Percentiles rank a stretch among this genome's conserved stretches.
These are phyloP conservation scores for Cheilinus undulatus DNA, from an alignment of 2,113 vertebrate species.

Conservation along the genomic window DNA sequence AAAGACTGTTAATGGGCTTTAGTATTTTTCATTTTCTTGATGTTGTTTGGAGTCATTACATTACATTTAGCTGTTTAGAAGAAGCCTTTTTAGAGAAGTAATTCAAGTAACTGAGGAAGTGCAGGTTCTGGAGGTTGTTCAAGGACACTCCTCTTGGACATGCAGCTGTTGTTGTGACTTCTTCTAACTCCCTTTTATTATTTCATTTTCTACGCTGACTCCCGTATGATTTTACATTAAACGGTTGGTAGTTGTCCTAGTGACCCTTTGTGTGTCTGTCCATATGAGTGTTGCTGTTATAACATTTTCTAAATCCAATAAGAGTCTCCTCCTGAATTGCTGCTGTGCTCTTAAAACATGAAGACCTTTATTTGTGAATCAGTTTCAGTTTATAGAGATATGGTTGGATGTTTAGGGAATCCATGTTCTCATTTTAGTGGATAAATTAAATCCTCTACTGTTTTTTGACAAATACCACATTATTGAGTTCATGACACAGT, in stretches of 20 bases:
- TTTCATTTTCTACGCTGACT: background rate
- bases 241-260: background rate
- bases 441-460: too few relatives aligned
- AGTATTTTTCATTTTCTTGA: constrained; percentile 62
- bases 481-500: too few relatives aligned
- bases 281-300: background rate
- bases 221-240: background rate
- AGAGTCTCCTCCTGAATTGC: too few relatives aligned
- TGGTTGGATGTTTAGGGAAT: background rate
- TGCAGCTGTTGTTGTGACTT: background rate
- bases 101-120: constrained; percentile 15
- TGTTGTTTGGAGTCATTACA: constrained; percentile 59
- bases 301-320: background rate
- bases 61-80: constrained; percentile 49
- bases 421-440: background rate
- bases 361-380: background rate
- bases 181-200: background rate
- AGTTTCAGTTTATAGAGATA: background rate
- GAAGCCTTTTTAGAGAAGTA: constrained; percentile 20
- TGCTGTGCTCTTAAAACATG: too few relatives aligned
- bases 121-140: background rate
- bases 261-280: background rate
- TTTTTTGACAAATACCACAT: too few relatives aligned
- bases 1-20: constrained; percentile 42
- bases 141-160: constrained; percentile 14